A percentile compares a stretch with the other conserved stretches of the same genome.
Evolutionary conservation across 1,140 invertebrate species (phyloP).

Genomic region (Bradynema listronoti): DNA sequence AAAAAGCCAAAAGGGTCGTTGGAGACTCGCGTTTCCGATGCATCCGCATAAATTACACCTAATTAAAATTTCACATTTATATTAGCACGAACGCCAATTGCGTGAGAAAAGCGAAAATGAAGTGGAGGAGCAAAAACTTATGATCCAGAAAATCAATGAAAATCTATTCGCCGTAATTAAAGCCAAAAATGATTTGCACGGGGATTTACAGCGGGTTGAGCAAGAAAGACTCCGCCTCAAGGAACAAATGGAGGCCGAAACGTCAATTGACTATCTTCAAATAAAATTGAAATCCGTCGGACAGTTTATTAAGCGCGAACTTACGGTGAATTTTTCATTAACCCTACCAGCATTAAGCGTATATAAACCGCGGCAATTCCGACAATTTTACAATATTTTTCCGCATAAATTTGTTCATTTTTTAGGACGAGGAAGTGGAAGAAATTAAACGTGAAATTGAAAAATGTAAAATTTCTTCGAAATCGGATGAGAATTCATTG

Average conservation of each 20-base stretch:
- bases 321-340: conserved; percentile 16
- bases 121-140: conserved; percentile 11
- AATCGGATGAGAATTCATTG: no score
- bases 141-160: conserved; percentile 19
- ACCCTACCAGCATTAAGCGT: conserved; percentile 8
- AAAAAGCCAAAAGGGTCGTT: no score
- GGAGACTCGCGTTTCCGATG: neutral
- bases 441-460: conserved; percentile 29
- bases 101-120: conserved; percentile 29
- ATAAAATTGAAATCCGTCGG: conserved; percentile 32
- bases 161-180: conserved; percentile 30
- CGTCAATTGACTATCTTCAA: conserved; percentile 19
- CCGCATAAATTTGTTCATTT: no score
- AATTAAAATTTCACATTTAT: neutral
- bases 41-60: neutral
- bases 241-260: conserved; percentile 16
- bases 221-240: conserved; percentile 18
- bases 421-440: conserved; percentile 35
- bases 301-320: conserved; percentile 28
- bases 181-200: conserved; percentile 31
- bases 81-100: conserved; percentile 30
- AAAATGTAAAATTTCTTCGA: conserved; percentile 28
- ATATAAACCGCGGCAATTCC: neutral
- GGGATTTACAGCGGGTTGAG: conserved; percentile 20
- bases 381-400: conserved; percentile 5